phyloP scores from a whole-genome alignment of 2,113 vertebrate genomes.

The Sardina pilchardus region DNA sequence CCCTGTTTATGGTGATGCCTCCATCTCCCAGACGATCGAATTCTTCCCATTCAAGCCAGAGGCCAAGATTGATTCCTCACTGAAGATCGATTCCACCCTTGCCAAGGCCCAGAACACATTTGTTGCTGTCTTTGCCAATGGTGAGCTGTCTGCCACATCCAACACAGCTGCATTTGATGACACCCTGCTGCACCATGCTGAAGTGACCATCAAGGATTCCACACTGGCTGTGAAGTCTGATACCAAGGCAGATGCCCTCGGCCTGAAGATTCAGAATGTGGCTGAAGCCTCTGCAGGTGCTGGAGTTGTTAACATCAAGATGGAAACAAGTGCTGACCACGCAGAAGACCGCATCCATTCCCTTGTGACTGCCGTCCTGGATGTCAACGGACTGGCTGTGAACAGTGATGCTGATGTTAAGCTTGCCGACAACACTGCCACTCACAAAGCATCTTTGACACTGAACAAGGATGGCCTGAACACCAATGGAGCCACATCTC shows the following conservation, averaged over 20 bases:
- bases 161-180: constrained; percentile 77
- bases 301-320: constrained; percentile 71
- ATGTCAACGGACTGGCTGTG: constrained; percentile 72
- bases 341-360: constrained; percentile 70
- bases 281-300: constrained; percentile 74
- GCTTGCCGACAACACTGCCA: constrained; percentile 73
- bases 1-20: constrained; percentile 68
- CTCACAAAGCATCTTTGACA: constrained; percentile 78
- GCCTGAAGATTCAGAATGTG: constrained; percentile 72
- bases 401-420: constrained; percentile 70
- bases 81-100: constrained; percentile 79
- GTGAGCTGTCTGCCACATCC: constrained; percentile 71
- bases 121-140: constrained; percentile 65
- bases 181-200: constrained; percentile 74
- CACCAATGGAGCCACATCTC: constrained; percentile 76
- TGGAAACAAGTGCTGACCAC: constrained; percentile 76
- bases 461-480: constrained; percentile 76
- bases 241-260: constrained; percentile 69
- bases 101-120: constrained; percentile 77
- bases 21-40: constrained; percentile 63
- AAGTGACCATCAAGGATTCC: constrained; percentile 72
- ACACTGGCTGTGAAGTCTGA: constrained; percentile 78
- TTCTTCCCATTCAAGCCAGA: constrained; percentile 65
- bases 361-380: constrained; percentile 74
- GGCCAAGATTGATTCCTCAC: constrained; percentile 71